Evolutionary conservation across 2,888 invertebrate species (phyloP).

Genomic region (Cerastoderma edule): DNA sequence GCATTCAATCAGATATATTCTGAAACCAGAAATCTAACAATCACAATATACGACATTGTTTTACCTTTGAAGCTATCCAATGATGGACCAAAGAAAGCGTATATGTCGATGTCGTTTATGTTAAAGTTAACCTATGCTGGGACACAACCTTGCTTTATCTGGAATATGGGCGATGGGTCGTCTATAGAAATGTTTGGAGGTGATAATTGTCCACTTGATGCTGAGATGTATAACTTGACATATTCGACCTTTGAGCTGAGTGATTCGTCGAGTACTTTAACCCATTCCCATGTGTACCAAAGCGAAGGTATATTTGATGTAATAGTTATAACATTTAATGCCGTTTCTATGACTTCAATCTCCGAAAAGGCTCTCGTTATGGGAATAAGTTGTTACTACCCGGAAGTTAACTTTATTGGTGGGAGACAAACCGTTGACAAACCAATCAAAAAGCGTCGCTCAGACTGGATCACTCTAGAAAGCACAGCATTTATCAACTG

Average conservation of each 20-base stretch:
- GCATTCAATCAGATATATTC: conserved; percentile 65
- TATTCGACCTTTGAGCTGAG: conserved; percentile 33
- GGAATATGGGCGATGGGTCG: conserved; percentile 67
- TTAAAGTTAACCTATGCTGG: conserved; percentile 60
- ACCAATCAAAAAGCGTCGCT: conserved; percentile 58
- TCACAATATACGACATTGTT: conserved; percentile 62
- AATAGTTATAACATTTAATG: conserved; percentile 56
- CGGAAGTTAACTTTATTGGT: conserved; percentile 66
- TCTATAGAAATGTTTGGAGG: conserved; percentile 49
- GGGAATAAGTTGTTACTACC: conserved; percentile 69
- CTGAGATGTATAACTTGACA: conserved; percentile 13
- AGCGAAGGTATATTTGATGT: conserved; percentile 63
- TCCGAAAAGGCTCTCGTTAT: conserved; percentile 60
- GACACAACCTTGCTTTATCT: conserved; percentile 65
- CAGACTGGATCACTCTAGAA: conserved; percentile 65
- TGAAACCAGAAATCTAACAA: conserved; percentile 21
- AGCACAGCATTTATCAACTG: conserved; percentile 70
- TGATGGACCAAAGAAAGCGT: conserved; percentile 68
- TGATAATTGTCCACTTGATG: conserved; percentile 37
- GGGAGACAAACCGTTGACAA: conserved; percentile 65
- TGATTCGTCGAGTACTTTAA: conserved; percentile 28
- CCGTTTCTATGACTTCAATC: conserved; percentile 59
- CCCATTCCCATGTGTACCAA: conserved; percentile 59
- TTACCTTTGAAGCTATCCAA: conserved; percentile 62
- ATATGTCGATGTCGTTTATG: conserved; percentile 57